These are phyloP conservation scores for Erythrocercus mccallii DNA, from an alignment of 2,113 vertebrate genomes.

Conservation along the genomic window DNA sequence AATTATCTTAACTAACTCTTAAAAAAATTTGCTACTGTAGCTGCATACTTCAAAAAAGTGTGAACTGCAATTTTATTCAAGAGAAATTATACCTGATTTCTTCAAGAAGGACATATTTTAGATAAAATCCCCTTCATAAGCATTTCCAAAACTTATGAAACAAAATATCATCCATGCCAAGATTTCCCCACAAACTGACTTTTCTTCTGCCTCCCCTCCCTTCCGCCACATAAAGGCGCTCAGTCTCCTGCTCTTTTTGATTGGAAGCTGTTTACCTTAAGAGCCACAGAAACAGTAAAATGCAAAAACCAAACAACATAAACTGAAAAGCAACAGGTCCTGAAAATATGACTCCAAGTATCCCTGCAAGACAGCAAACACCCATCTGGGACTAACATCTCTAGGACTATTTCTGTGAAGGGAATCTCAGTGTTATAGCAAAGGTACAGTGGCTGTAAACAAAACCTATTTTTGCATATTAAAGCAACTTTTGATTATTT, in stretches of 20 bases:
- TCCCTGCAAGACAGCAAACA: neutral
- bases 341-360: neutral
- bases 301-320: neutral
- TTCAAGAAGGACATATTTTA: neutral
- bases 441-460: neutral
- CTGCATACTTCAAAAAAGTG: neutral
- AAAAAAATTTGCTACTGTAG: neutral
- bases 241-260: neutral
- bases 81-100: neutral
- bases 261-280: neutral
- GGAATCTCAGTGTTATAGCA: neutral
- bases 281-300: neutral
- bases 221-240: neutral
- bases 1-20: neutral
- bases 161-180: neutral
- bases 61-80: neutral
- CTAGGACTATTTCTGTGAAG: neutral
- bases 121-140: neutral
- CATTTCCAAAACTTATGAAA: neutral
- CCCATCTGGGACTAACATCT: neutral
- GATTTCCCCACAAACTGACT: neutral
- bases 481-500: neutral
- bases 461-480: neutral
- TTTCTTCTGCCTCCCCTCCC: neutral
- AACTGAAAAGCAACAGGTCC: neutral